Conservation (phyloP, 2,797 vertebrate genomes). For the Corythornis leucogaster region DNA sequence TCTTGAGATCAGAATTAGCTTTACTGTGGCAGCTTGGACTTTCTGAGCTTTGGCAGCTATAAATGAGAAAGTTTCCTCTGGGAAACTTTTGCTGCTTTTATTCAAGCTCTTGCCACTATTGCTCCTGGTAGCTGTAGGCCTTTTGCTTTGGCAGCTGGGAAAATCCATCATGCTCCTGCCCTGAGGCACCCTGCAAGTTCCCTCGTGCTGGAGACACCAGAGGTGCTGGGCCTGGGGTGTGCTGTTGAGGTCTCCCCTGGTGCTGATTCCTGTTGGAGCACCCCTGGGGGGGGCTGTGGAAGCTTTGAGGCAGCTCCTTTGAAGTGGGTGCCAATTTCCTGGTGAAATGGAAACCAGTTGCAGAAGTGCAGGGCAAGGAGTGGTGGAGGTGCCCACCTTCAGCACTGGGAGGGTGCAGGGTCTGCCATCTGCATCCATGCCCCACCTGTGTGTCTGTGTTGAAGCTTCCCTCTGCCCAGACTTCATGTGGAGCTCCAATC, state of each 20-base stretch:
- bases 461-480: neutral
- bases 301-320: constrained; percentile 14
- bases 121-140: neutral
- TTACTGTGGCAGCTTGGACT: neutral
- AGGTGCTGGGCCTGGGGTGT: neutral
- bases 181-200: neutral
- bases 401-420: neutral
- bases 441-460: neutral
- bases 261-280: neutral
- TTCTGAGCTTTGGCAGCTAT: neutral
- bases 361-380: neutral
- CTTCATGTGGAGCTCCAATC: neutral
- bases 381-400: neutral
- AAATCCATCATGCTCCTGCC: neutral
- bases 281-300: neutral
- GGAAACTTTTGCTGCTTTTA: neutral
- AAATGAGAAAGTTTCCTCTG: neutral
- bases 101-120: neutral
- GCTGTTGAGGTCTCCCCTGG: neutral
- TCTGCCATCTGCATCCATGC: accelerated
- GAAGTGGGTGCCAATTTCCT: neutral
- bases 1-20: neutral
- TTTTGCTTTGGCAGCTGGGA: neutral
- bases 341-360: neutral
- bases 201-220: neutral